A percentile compares a stretch with the other conserved stretches of the same genome.
Conservation (phyloP, 2,888 invertebrate genomes). For the Argynnis bischoffii region DNA sequence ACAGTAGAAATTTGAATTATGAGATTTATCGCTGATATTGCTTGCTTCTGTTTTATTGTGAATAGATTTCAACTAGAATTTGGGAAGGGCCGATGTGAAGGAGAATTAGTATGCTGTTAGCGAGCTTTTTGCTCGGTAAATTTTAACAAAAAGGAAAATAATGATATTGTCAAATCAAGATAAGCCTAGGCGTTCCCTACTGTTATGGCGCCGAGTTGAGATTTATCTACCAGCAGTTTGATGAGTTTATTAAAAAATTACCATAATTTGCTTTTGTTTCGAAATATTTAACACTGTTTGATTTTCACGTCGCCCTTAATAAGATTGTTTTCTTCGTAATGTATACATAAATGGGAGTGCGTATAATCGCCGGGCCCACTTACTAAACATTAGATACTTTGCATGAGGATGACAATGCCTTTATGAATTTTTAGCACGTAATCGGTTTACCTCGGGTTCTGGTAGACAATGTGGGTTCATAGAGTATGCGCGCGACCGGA, state of each 20-base stretch:
- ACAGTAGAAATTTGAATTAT: constrained; percentile 73
- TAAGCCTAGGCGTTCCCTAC: constrained; percentile 69
- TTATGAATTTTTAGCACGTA: constrained; percentile 76
- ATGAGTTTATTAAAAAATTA: constrained; percentile 55
- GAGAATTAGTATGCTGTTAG: constrained; percentile 74
- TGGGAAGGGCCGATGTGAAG: constrained; percentile 44
- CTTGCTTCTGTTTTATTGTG: constrained; percentile 66
- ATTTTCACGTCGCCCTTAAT: constrained; percentile 24
- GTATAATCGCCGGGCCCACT: constrained; percentile 56
- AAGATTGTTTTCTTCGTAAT: constrained; percentile 28
- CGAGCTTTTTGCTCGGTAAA: constrained; percentile 70
- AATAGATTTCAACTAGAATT: constrained; percentile 54
- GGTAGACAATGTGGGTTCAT: constrained; percentile 66
- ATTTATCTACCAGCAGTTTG: constrained; percentile 55
- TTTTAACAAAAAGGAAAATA: constrained; percentile 77
- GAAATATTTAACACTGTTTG: constrained; percentile 40
- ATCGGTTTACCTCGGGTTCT: constrained; percentile 71
- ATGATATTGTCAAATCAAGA: constrained; percentile 78
- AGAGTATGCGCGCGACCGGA: constrained; percentile 68
- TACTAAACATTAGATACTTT: constrained; percentile 60
- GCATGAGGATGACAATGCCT: constrained; percentile 63
- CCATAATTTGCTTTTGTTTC: constrained; percentile 35
- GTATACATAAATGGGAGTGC: constrained; percentile 42
- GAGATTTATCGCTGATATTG: constrained; percentile 73
- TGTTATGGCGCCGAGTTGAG: constrained; percentile 70